Evolutionary conservation across 2,797 vertebrate genomes (phyloP), one percentile per base, ranked within the genome.

Genomic region (Cyclopterus lumpus): DNA sequence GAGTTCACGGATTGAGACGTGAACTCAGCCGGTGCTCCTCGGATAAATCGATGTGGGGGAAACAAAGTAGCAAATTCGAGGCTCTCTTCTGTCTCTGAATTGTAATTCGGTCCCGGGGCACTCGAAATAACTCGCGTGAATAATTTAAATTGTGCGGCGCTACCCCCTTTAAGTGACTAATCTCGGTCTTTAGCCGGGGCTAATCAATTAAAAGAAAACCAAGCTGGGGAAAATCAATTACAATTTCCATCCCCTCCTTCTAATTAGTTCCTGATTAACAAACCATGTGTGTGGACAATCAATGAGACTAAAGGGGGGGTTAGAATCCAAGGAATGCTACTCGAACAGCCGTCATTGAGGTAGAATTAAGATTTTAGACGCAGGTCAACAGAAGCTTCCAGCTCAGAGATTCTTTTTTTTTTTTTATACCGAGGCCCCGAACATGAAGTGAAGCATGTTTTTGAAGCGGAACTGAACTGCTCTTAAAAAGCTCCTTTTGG

Each of bases 191-290:
- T 80, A 66, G 71, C 71, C 22, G 7, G 24, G 66, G 72, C 51
- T 65, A 86, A 91, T 85, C 81, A 90, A 84, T 91, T 86, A 86
- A 72, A 83, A n/a, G n/a, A 68, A 77, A 65, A 75, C 73, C 67
- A n/a, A 40, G 46, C 81, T 67, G 71, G 64, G 71, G 70, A 46
- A 68, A 83, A 90, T 90, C 78, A 89, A 88, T 92, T 86, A 87
- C 67, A 78, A 74, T 83, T 75, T 79, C 71, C 71, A 58, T 78
- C 66, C 59, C 65, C 75, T 62, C 62, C 71, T 72, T 88, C 77
- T 91, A 88, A 92, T 93, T 85, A 88, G 86, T 63, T 83, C 51
- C 77, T 92, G 80, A 89, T 89, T 87, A 88, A 88, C 86, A 82
- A 84, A 85, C 67, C 80, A 74, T 34, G 84, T 69, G 51, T 83